phyloP scores from a whole-genome alignment of 2,888 invertebrate genomes.

The Steinernema carpocapsae region DNA sequence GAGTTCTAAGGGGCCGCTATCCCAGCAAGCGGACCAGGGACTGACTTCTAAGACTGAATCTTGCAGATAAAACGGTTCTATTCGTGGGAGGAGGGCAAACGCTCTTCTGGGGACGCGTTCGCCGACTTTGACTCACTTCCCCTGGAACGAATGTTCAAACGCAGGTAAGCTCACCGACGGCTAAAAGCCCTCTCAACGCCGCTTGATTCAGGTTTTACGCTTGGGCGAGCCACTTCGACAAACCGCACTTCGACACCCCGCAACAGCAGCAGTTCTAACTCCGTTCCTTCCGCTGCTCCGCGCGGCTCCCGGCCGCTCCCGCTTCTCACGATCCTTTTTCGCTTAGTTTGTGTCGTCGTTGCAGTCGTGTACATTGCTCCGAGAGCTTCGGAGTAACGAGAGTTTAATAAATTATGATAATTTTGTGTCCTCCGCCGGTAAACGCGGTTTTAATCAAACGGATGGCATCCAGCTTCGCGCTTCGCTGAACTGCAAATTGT shows the following conservation, averaged over 20 bases:
- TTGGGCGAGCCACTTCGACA: slow-evolving; percentile 27
- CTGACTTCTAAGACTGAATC: neutral
- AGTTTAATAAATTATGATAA: slow-evolving; percentile 33
- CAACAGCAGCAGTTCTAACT: neutral
- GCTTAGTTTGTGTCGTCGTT: neutral
- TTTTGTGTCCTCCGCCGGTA: slow-evolving; percentile 9
- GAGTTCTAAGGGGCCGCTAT: no score
- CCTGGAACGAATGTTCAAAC: slow-evolving; percentile 36
- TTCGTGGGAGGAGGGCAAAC: slow-evolving; percentile 41
- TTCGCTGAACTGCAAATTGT: slow-evolving; percentile 6
- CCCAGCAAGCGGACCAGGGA: no score
- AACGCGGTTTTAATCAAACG: slow-evolving; percentile 23
- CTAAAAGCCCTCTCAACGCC: neutral
- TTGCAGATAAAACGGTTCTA: slow-evolving; percentile 38
- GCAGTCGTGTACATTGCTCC: neutral
- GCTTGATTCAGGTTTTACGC: slow-evolving; percentile 26
- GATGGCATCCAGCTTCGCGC: slow-evolving; percentile 15
- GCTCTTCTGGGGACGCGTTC: slow-evolving; percentile 34
- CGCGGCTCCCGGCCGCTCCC: neutral
- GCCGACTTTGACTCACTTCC: slow-evolving; percentile 36
- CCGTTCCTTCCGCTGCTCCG: slow-evolving; percentile 5
- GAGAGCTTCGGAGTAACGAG: neutral
- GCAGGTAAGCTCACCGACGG: neutral
- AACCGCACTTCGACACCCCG: neutral
- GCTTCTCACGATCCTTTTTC: neutral